phyloP scores from a whole-genome alignment of 1,140 invertebrate genomes.

The Trichoplusia ni region DNA sequence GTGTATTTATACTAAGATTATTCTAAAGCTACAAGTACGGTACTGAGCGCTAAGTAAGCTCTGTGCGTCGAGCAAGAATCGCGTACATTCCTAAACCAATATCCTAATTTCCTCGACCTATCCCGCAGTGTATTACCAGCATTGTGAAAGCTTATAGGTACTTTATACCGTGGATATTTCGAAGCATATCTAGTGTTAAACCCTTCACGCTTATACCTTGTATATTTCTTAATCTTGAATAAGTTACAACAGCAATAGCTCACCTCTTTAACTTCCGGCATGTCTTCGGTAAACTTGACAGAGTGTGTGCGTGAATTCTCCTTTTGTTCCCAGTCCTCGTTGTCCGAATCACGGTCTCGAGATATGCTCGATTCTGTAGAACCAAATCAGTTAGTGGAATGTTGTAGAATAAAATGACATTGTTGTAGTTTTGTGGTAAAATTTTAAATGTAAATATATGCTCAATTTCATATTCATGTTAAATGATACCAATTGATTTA shows the following conservation, averaged over 20 bases:
- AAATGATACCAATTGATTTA: no score
- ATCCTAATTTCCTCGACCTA: slow-evolving; percentile 42
- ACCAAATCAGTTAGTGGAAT: slow-evolving; percentile 24
- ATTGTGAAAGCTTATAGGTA: slow-evolving; percentile 44
- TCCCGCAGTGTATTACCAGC: slow-evolving; percentile 41
- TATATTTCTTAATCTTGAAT: background rate
- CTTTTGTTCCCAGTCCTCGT: slow-evolving; percentile 89
- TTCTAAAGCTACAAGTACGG: slow-evolving; percentile 69
- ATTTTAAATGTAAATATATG: no score
- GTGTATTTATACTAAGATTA: slow-evolving; percentile 39
- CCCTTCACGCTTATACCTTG: slow-evolving; percentile 1
- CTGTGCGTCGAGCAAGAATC: slow-evolving; percentile 55
- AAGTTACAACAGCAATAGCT: slow-evolving; percentile 72
- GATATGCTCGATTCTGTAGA: slow-evolving; percentile 63
- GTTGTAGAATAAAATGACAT: background rate
- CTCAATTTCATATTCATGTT: no score
- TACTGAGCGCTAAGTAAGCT: slow-evolving; percentile 66
- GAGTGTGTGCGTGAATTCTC: slow-evolving; percentile 91
- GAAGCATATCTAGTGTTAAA: slow-evolving; percentile 28
- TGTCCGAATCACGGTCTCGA: slow-evolving; percentile 81
- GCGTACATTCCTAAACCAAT: slow-evolving; percentile 58
- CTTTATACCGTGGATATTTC: slow-evolving; percentile 38
- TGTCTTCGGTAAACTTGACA: slow-evolving; percentile 94
- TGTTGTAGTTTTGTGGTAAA: no score
- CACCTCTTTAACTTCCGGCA: slow-evolving; percentile 89